Evolutionary conservation across 2,888 invertebrate species (phyloP), one percentile per base, ranked within the genome.

Genomic region (Magallana nippona): DNA sequence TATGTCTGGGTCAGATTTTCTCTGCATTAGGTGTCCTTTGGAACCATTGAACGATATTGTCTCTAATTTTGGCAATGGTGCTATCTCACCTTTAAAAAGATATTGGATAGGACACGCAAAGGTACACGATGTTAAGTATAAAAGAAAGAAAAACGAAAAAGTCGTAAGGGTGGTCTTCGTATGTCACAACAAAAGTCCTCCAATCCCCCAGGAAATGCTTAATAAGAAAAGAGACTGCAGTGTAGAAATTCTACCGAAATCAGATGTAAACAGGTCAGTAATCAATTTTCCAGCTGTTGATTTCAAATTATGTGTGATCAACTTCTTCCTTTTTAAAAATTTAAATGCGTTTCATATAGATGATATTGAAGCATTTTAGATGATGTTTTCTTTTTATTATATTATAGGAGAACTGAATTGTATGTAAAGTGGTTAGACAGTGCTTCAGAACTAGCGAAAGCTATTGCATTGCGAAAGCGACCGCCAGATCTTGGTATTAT

Each of bases 31-130:
- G 56, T 86, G 82, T 60, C 62, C 71, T 11, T 17, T 83, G 10
- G 56, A n/a, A 11, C 81, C 60, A 56, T 0, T 8, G 15, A 44
- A 5, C 71, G 10, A 10, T 15, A 19, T 11, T 78, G 2, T 71
- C 71, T n/a, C 10, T 84, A 80, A 22, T 55, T 15, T 22, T 32
- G 19, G 58, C 44, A 57, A 15, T 13, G 63, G 55, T 27, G 22
- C 32, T 11, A 44, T 63, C 10, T 80, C 80, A 19, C 62, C 55
- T 10, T 8, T 10, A 10, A 22, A 58, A 63, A 60, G 60, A 13
- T 83, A 83, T 60, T 86, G 86, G 87, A 32, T 86, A 22, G 85
- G 82, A 11, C 87, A 87, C 78, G 87, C 82, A 10, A n/a, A 81
- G 57, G 58, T 86, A 17, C 77, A 82, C 57, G 80, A 82, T 63